phyloP scores from a whole-genome alignment of 2,888 invertebrate genomes.

The Calameuta pallipes region DNA sequence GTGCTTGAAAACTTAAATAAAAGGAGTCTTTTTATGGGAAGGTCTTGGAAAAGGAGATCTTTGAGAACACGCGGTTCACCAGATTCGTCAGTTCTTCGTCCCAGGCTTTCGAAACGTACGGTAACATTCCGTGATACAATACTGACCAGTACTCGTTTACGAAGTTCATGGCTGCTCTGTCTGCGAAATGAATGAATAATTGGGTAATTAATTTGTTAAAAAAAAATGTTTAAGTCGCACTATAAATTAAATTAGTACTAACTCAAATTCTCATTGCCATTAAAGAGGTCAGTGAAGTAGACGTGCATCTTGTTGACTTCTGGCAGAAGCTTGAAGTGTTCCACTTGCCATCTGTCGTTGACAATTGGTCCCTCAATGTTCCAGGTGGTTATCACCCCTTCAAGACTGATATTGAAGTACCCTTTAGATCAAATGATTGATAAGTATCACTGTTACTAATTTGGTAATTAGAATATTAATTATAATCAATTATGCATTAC shows the following conservation, averaged over 20 bases:
- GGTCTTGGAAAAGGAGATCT: slow-evolving; percentile 51
- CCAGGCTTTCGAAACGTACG: slow-evolving; percentile 70
- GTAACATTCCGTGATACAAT: slow-evolving; percentile 71
- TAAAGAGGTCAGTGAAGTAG: slow-evolving; percentile 71
- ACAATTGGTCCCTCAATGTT: slow-evolving; percentile 50
- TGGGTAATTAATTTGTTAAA: not conserved
- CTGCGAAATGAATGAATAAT: slow-evolving; percentile 55
- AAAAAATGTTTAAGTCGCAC: not conserved
- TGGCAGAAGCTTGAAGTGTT: slow-evolving; percentile 73
- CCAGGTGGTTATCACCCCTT: slow-evolving; percentile 49
- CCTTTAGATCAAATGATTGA: slow-evolving; percentile 35
- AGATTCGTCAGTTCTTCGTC: slow-evolving; percentile 69
- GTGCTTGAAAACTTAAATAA: not conserved
- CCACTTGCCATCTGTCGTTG: slow-evolving; percentile 55
- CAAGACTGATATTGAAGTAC: slow-evolving; percentile 56
- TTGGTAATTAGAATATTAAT: slow-evolving; percentile 22
- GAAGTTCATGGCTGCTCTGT: slow-evolving; percentile 69
- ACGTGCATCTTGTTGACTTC: slow-evolving; percentile 74
- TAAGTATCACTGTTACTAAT: not conserved
- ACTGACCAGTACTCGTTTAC: slow-evolving; percentile 73
- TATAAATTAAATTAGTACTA: slow-evolving; percentile 60
- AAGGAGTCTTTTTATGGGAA: slow-evolving; percentile 48
- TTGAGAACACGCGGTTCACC: slow-evolving; percentile 69
- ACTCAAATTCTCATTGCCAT: slow-evolving; percentile 75
- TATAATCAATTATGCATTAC: slow-evolving; percentile 63